A percentile compares a stretch with the other conserved stretches of the same genome.
phyloP scores from a whole-genome alignment of 2,113 vertebrate species.

The Platysteira castanea region DNA sequence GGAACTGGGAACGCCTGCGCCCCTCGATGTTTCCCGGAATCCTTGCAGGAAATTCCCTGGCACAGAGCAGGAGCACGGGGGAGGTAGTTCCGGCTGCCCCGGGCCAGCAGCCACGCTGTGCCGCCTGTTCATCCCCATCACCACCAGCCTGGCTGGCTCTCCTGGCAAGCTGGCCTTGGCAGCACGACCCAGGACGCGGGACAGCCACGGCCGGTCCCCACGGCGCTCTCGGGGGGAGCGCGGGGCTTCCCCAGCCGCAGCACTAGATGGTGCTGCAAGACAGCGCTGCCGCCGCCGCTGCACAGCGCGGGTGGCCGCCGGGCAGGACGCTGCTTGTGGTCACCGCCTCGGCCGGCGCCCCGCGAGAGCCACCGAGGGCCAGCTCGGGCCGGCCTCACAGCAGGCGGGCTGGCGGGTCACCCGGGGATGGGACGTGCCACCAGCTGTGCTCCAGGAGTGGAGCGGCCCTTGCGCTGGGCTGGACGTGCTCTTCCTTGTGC shows the following conservation, averaged over 20 bases:
- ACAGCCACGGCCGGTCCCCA: accelerated
- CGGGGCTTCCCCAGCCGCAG: neutral
- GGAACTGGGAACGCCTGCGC: neutral
- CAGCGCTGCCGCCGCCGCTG: neutral
- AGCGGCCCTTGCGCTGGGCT: neutral
- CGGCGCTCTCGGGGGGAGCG: neutral
- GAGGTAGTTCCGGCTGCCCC: neutral
- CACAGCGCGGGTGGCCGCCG: accelerated
- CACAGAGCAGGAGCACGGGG: neutral
- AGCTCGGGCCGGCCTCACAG: accelerated
- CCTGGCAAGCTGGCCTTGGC: neutral
- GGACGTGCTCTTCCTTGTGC: accelerated
- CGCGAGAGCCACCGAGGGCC: neutral
- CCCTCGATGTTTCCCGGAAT: neutral
- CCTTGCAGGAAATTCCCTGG: neutral
- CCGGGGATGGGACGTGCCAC: neutral
- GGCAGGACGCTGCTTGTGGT: accelerated
- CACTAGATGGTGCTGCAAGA: constrained; percentile 57
- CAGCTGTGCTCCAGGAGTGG: neutral
- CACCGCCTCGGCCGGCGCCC: neutral
- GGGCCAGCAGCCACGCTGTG: neutral
- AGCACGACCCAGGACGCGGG: neutral
- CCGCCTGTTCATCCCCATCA: neutral
- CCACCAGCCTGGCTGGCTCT: neutral
- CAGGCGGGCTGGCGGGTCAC: neutral